Conservation (phyloP, 2,113 vertebrate genomes). For the Mastomys coucha region DNA sequence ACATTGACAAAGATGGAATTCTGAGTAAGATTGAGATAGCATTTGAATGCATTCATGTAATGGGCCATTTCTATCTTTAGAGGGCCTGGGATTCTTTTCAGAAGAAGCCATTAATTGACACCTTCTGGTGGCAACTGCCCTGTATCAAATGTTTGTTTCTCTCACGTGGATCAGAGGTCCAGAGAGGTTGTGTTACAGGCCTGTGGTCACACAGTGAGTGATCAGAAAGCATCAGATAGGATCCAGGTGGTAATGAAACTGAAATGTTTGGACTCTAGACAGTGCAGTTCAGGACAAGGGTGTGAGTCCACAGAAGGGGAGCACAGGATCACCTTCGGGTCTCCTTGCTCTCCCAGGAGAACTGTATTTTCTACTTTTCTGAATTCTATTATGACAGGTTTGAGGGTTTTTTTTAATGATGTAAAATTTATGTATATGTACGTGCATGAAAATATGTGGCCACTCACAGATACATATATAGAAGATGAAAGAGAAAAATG, state of each 20-base stretch:
- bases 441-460: constrained; percentile 80
- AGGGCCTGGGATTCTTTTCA: not conserved
- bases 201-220: constrained; percentile 37
- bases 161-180: not conserved
- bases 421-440: constrained; percentile 82
- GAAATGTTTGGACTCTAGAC: constrained; percentile 63
- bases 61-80: not conserved
- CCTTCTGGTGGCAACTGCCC: not conserved
- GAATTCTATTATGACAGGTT: constrained; percentile 76
- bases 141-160: constrained; percentile 35
- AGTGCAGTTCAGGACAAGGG: constrained; percentile 31
- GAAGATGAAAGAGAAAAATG: constrained; percentile 89
- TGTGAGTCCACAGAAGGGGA: not conserved
- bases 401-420: constrained; percentile 53
- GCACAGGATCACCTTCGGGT: not conserved
- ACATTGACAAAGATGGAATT: not conserved
- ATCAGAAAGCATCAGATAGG: not conserved
- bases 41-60: not conserved
- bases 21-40: not conserved
- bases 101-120: constrained; percentile 47
- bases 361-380: constrained; percentile 75
- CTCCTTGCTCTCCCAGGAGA: constrained; percentile 64
- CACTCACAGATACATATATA: constrained; percentile 79
- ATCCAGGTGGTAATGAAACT: constrained; percentile 42
- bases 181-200: constrained; percentile 46